These are phyloP conservation scores for Mongoloraphidia duomilia DNA, from an alignment of 2,888 invertebrate species.

Conservation along the genomic window DNA sequence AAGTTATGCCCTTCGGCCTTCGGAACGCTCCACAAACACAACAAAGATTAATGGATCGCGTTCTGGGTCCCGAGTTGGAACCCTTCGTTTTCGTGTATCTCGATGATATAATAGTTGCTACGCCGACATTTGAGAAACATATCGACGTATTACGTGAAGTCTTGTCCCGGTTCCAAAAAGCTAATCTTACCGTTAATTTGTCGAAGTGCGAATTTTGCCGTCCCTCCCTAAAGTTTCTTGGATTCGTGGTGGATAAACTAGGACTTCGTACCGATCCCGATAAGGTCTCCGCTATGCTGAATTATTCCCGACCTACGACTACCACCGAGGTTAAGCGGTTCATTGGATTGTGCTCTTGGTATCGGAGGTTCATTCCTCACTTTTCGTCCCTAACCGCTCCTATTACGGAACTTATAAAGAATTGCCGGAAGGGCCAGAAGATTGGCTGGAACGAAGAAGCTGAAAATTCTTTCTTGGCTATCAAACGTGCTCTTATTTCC, in stretches of 20 bases:
- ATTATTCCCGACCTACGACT: no score
- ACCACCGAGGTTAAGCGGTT: no score
- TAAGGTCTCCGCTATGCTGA: neutral
- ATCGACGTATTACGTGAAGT: no score
- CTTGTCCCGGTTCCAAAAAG: no score
- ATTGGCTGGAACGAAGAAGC: neutral
- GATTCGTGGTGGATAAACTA: constrained; percentile 13
- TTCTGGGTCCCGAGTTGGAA: constrained; percentile 9
- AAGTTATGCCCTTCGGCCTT: no score
- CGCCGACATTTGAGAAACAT: constrained; percentile 12
- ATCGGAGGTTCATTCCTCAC: constrained; percentile 2
- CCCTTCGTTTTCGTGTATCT: constrained; percentile 11
- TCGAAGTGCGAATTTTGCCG: no score
- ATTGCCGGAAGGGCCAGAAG: neutral
- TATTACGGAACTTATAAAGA: neutral
- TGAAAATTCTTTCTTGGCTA: neutral
- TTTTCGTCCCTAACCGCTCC: neutral
- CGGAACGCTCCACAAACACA: no score
- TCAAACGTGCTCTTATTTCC: neutral
- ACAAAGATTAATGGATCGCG: no score
- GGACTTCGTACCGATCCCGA: constrained; percentile 11
- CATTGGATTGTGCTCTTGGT: no score
- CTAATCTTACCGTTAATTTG: no score
- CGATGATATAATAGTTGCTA: constrained; percentile 14
- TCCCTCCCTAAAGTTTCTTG: no score